A percentile compares a stretch with the other conserved stretches of the same genome.
Evolutionary conservation across 2,797 vertebrate genomes (phyloP).

Genomic region (Silurus lanzhouensis): DNA sequence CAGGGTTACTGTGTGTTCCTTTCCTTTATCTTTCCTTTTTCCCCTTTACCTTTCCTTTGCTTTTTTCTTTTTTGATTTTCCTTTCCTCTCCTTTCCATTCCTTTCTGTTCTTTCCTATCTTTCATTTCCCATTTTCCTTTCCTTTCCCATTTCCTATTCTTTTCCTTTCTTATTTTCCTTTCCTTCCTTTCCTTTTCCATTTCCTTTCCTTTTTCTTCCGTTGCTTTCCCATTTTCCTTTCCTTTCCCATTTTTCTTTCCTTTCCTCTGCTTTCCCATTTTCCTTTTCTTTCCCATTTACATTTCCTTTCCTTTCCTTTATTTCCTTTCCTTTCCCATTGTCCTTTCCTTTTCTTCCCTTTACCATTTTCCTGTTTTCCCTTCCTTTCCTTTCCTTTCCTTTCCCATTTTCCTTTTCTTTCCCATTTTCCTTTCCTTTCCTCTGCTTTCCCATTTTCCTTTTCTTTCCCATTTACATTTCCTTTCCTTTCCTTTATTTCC

Average conservation of each 20-base stretch:
- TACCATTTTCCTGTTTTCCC: neutral
- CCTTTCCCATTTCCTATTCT: neutral
- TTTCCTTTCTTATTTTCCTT: too few species aligned
- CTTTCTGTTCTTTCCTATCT: rapidly evolving
- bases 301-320: neutral
- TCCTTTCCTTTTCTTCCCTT: neutral
- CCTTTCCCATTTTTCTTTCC: neutral
- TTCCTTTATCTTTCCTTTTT: rapidly evolving
- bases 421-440: neutral
- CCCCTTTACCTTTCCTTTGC: neutral
- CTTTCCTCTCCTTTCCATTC: neutral
- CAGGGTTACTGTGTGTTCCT: neutral
- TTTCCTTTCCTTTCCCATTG: neutral
- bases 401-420: too few species aligned
- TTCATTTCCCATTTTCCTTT: neutral
- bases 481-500: neutral
- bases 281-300: too few species aligned
- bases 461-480: neutral
- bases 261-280: neutral
- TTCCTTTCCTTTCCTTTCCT: rapidly evolving
- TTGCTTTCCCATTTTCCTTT: neutral
- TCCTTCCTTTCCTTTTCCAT: neutral
- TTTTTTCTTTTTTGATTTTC: too few species aligned
- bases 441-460: neutral
- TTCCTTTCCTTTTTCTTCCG: neutral